Base-by-base conservation (phyloP, 2,888 invertebrate species). In the Acleris emargana region DNA sequence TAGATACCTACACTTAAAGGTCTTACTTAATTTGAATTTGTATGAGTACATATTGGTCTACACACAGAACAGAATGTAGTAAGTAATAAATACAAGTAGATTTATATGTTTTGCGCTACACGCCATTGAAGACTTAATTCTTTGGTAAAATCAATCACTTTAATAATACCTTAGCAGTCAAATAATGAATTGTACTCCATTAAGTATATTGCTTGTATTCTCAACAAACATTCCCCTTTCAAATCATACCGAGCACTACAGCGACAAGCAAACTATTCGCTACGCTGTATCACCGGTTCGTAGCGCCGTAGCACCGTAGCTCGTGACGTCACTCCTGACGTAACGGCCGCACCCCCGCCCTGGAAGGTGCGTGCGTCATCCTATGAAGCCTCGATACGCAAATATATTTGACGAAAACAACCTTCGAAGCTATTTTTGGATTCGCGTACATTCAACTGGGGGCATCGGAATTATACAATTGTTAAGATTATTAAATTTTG, bases 311-410 rank as follows among this genome's bases (percentile, higher is more conserved):
- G 75, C 72, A 63, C 47, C 54, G 58, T 54, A 61, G 62, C 70
- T 64, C 68, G 70, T 83, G 87, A 86, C 86, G 84, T 84, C 80
- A 85, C 79, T 68, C 69, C 81, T 90, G 90, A 90, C 87, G 90
- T 88, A 82, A 88, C 81, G 71, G 73, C 79, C 86, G 81, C 83
- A 77, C 84, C 84, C 81, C 84, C 81, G 70, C 76, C 78, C 75
- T 72, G 62, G 75, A 75, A 70, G 72, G 72, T 72, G 74, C 77
- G 83, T 73, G 78, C 78, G 76, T 76, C 76, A 76, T 73, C 62
- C 71, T 68, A 71, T 69, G 68, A 45, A 45, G 68, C 60, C 22
- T 32, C 63, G 61, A 50, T 58, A 62, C 61, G 58, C 63, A 57
- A 61, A 64, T 60, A 60, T 38, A 61, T 61, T 57, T 57, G 66